Evolutionary conservation across 1,140 invertebrate species (phyloP).

Genomic region (Pseudomyrmex gracilis): DNA sequence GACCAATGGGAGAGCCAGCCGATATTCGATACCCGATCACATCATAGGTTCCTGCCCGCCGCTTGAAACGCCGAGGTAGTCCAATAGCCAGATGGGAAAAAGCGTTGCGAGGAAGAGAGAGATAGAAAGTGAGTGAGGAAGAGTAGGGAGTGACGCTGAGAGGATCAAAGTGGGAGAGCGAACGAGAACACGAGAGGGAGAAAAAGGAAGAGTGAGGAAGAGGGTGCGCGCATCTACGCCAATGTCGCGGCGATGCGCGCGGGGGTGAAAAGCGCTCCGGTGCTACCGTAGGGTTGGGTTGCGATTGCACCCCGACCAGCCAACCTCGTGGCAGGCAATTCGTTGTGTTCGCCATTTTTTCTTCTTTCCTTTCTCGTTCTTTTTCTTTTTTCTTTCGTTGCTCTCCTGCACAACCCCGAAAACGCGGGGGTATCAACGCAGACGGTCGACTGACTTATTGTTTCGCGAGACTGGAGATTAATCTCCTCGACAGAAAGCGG

Average conservation of each 20-base stretch:
- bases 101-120: slow-evolving; percentile 73
- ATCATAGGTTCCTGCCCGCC: slow-evolving; percentile 83
- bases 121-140: slow-evolving; percentile 64
- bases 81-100: slow-evolving; percentile 85
- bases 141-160: slow-evolving; percentile 77
- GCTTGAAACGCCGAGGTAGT: slow-evolving; percentile 79
- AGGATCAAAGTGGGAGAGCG: slow-evolving; percentile 65
- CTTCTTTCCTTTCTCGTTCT: slow-evolving; percentile 53
- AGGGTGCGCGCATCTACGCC: slow-evolving; percentile 69
- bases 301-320: slow-evolving; percentile 73
- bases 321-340: slow-evolving; percentile 74
- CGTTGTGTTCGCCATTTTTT: slow-evolving; percentile 77
- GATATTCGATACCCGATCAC: slow-evolving; percentile 86
- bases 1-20: slow-evolving; percentile 84
- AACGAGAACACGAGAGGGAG: slow-evolving; percentile 68
- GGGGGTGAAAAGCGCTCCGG: slow-evolving; percentile 64
- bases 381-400: slow-evolving; percentile 31
- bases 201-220: slow-evolving; percentile 64
- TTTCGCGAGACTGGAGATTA: slow-evolving; percentile 54
- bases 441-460: slow-evolving; percentile 56
- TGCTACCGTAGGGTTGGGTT: slow-evolving; percentile 66
- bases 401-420: slow-evolving; percentile 8
- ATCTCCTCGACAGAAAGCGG: slow-evolving; percentile 33
- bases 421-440: not conserved
- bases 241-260: slow-evolving; percentile 69